Percentiles rank a stretch among this genome's conserved stretches.
Conservation (phyloP, 2,113 vertebrate species). For the Oriolus oriolus region DNA sequence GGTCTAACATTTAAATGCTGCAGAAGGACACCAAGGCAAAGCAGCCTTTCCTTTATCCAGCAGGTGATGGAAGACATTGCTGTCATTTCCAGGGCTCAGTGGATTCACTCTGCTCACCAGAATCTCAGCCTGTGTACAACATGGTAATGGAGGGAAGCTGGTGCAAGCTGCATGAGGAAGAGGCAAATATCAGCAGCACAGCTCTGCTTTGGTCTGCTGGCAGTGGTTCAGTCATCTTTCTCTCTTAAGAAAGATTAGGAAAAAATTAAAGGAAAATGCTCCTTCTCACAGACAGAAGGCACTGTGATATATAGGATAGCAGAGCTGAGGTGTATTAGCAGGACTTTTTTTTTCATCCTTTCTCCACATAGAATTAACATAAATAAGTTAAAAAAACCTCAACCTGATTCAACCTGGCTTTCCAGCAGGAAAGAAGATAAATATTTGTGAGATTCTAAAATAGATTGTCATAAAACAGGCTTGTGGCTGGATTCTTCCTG, state of each 20-base stretch:
- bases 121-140: background rate
- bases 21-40: background rate
- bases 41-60: background rate
- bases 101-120: background rate
- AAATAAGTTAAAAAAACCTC: background rate
- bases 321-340: background rate
- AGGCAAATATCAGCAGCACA: background rate
- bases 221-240: background rate
- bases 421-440: background rate
- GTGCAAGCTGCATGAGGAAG: background rate
- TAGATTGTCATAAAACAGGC: background rate
- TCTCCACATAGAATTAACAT: background rate
- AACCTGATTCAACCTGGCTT: background rate
- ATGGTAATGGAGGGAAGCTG: background rate
- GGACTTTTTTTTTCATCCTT: background rate
- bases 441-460: background rate
- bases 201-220: background rate
- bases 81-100: background rate
- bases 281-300: background rate
- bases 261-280: background rate
- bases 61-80: background rate
- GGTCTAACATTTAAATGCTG: background rate
- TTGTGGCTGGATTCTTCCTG: background rate
- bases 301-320: background rate
- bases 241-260: background rate